Evolutionary conservation across 1,140 invertebrate species (phyloP).

Genomic region (Neomicropteryx cornuta): DNA sequence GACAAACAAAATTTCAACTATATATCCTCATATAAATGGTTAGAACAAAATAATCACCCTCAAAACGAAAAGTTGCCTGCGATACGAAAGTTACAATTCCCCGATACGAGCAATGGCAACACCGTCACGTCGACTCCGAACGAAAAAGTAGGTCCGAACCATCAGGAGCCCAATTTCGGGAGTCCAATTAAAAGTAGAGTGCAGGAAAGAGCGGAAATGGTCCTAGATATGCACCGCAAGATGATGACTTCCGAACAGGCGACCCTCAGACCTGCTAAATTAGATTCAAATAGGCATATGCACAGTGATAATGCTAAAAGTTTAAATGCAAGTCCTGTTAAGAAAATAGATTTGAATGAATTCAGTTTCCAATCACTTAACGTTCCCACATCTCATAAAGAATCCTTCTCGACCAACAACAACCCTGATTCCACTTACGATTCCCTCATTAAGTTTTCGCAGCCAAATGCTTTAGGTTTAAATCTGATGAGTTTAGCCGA

Average conservation of each 20-base stretch:
- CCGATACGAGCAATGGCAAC: no score
- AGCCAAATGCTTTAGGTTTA: slow-evolving; percentile 30
- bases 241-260: no score
- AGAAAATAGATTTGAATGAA: background rate
- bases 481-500: slow-evolving; percentile 40
- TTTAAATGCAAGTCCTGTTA: slow-evolving; percentile 17
- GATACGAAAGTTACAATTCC: slow-evolving; percentile 23
- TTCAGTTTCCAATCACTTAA: background rate
- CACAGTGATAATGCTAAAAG: slow-evolving; percentile 26
- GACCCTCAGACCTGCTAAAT: no score
- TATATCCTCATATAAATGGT: slow-evolving; percentile 11
- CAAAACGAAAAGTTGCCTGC: slow-evolving; percentile 9
- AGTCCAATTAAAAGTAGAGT: no score
- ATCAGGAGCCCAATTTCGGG: no score
- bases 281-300: no score
- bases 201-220: no score
- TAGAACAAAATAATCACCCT: slow-evolving; percentile 4
- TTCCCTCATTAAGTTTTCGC: slow-evolving; percentile 19
- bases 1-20: background rate
- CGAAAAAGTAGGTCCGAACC: no score
- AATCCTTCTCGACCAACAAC: slow-evolving; percentile 22
- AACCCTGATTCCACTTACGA: slow-evolving; percentile 18
- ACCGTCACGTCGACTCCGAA: no score
- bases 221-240: no score
- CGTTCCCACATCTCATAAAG: slow-evolving; percentile 22